Base-by-base conservation (phyloP, 2,888 invertebrate genomes). In the Brachyopa scutellaris region DNA sequence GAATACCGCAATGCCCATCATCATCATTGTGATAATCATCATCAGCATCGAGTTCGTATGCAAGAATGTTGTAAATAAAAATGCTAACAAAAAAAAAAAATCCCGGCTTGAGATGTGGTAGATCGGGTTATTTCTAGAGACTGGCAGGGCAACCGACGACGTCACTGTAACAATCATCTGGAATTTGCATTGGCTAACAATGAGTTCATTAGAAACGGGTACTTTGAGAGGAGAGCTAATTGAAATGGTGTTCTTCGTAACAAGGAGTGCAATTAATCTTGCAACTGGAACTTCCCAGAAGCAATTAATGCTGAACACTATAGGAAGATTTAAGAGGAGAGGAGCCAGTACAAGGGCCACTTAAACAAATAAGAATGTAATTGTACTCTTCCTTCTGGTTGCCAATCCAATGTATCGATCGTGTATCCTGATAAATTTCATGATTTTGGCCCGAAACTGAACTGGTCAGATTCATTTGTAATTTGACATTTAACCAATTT, bases 71-170 rank as follows among this genome's bases (percentile, higher is more conserved):
- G 17, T 61, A 72, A 72, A 40, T 61, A 53, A 38, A 45, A 31
- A 33, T 19, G 42, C 17, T 15, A 19, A 11, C 15, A 69, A 26
- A 8, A 47, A 55, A 21, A 42, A 13, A 55, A 57, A 19, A 8
- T 21, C 36, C 13, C 26, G n/a, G n/a, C 49, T 40, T 15, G 23
- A 49, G 31, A 70, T 31, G 47, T 55, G 21, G 21, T 42, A 33
- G 23, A 38, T 38, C 21, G 26, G 31, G 62, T 47, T 72, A 7
- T 23, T 19, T 11, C 38, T 40, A 47, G 62, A 62, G n/a, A n/a
- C 55, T 49, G 66, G 66, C 73, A 73, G 47, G 57, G 53, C 36
- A n/a, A n/a, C n/a, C n/a, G n/a, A n/a, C n/a, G 40, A 36, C 29
- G 45, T 62, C 55, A 73, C 11, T 29, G 31, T 9, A 36, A 51